Conservation (phyloP, 35 echinoderm and acorn worm species). For the Lytechinus variegatus region DNA sequence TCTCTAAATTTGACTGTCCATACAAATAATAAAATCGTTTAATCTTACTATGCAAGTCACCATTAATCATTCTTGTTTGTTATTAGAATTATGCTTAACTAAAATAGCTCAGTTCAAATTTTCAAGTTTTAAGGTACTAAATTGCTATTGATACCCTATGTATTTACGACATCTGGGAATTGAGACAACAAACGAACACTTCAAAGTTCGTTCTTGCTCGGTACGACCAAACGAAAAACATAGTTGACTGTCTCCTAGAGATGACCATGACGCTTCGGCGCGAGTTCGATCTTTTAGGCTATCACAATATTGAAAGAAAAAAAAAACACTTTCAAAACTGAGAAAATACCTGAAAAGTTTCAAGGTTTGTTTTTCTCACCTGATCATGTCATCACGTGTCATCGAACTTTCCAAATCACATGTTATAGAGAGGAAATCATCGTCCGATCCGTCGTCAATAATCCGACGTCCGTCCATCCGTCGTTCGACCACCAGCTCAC, state of each 20-base stretch:
- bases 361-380: conserved; percentile 24
- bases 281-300: background rate
- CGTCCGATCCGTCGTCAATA: background rate
- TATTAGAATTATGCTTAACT: no score
- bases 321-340: background rate
- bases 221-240: no score
- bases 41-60: no score
- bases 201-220: no score
- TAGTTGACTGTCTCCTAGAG: background rate
- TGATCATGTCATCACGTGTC: conserved; percentile 45
- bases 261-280: background rate
- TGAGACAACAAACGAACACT: no score
- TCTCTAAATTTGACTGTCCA: no score
- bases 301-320: background rate
- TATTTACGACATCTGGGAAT: background rate
- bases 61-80: no score
- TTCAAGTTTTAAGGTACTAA: no score
- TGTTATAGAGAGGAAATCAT: background rate
- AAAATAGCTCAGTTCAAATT: no score
- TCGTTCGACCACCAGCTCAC: no score
- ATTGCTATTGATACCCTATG: background rate
- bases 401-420: conserved; percentile 35
- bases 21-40: no score
- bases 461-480: background rate
- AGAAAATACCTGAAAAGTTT: conserved; percentile 1